phyloP scores from a whole-genome alignment of 2,888 invertebrate species.

The Tholera decimalis region DNA sequence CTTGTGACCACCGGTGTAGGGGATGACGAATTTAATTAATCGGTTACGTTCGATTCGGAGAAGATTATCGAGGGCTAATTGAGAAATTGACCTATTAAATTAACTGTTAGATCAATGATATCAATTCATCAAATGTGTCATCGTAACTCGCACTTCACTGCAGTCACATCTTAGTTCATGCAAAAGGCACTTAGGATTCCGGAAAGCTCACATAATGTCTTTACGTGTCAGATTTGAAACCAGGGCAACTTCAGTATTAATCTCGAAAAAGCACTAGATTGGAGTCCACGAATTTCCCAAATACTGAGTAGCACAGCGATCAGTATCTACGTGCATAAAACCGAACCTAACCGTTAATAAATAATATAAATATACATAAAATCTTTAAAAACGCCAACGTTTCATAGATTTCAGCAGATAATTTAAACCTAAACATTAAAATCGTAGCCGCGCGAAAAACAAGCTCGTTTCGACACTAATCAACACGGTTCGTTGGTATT shows the following conservation, averaged over 20 bases:
- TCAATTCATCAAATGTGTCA: neutral
- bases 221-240: neutral
- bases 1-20: conserved; percentile 37
- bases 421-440: conserved; percentile 30
- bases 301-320: neutral
- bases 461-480: conserved; percentile 46
- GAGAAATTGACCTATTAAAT: neutral
- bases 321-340: conserved; percentile 13
- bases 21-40: conserved; percentile 59
- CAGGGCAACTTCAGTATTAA: neutral
- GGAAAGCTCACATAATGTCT: neutral
- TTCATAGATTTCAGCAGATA: conserved; percentile 9
- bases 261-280: neutral
- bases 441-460: conserved; percentile 37
- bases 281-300: neutral
- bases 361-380: too few species aligned
- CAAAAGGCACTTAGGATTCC: neutral
- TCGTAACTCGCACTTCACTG: neutral
- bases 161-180: neutral
- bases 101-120: neutral
- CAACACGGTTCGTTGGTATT: conserved; percentile 70
- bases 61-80: conserved; percentile 8
- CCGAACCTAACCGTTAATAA: conserved; percentile 11
- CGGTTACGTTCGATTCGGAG: conserved; percentile 32
- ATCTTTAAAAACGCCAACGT: conserved; percentile 22